Evolutionary conservation across 2,797 vertebrate genomes (phyloP).

Genomic region (Meda fulgida): DNA sequence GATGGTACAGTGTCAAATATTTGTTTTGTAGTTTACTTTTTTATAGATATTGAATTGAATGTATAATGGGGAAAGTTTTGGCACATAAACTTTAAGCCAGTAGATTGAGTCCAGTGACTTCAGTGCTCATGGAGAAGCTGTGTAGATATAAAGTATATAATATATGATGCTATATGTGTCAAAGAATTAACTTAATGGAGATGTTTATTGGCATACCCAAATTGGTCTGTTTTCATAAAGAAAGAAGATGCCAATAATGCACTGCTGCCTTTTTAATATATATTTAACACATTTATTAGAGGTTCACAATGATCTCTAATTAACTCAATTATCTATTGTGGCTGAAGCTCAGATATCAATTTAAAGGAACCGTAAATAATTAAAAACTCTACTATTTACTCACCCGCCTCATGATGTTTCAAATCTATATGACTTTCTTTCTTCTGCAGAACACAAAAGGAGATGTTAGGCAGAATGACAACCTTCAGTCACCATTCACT

Average conservation of each 20-base stretch:
- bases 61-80: constrained; percentile 18
- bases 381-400: background rate
- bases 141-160: background rate
- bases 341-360: constrained; percentile 19
- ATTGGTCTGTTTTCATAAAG: background rate
- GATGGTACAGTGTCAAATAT: background rate
- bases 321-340: constrained; percentile 16
- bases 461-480: background rate
- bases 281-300: constrained; percentile 11
- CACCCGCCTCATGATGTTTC: background rate
- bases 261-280: background rate
- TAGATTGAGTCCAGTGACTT: background rate
- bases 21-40: background rate
- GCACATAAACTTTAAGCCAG: background rate
- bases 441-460: constrained; percentile 12
- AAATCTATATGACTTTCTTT: background rate
- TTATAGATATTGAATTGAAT: background rate
- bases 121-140: background rate
- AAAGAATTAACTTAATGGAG: background rate
- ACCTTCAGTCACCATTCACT: background rate
- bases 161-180: background rate
- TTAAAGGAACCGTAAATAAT: background rate
- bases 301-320: constrained; percentile 21
- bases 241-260: background rate
- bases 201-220: background rate